These are phyloP conservation scores for Bombus impatiens DNA, from an alignment of 1,140 invertebrate species.

Conservation along the genomic window DNA sequence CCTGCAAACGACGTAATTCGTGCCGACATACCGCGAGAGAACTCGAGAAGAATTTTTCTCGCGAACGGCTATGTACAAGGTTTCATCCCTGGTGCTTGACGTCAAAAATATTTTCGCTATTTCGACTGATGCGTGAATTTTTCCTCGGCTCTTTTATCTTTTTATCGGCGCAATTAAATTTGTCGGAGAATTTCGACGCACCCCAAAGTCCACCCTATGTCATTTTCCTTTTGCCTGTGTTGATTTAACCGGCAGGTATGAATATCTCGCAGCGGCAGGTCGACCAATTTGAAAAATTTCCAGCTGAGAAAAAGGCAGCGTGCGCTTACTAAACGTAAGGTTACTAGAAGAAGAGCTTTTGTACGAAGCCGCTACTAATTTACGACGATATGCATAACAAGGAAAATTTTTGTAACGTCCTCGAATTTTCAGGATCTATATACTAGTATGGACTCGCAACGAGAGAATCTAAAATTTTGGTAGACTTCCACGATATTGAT, in stretches of 20 bases:
- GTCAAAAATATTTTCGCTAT: constrained; percentile 7
- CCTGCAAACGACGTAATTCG: neutral
- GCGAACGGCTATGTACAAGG: neutral
- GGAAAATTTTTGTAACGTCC: neutral
- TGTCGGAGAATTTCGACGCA: neutral
- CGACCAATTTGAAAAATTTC: neutral
- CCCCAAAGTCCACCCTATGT: neutral
- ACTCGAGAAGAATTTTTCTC: constrained; percentile 2
- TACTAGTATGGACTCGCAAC: neutral
- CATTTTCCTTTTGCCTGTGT: neutral
- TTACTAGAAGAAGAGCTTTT: neutral
- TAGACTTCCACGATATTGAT: neutral
- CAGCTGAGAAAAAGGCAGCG: neutral
- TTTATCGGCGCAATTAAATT: constrained; percentile 15
- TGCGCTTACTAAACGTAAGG: neutral
- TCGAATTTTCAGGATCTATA: neutral
- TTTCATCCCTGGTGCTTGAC: neutral
- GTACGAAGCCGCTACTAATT: neutral
- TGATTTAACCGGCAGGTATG: neutral
- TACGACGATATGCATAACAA: neutral
- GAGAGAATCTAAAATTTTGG: neutral
- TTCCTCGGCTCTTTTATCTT: neutral
- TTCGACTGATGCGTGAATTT: constrained; percentile 2
- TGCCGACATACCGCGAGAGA: no score
- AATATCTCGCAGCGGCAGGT: no score